A percentile compares a stretch with the other conserved stretches of the same genome.
Conservation (phyloP, 1,140 invertebrate species). For the Scaptodrosophila lebanonensis region DNA sequence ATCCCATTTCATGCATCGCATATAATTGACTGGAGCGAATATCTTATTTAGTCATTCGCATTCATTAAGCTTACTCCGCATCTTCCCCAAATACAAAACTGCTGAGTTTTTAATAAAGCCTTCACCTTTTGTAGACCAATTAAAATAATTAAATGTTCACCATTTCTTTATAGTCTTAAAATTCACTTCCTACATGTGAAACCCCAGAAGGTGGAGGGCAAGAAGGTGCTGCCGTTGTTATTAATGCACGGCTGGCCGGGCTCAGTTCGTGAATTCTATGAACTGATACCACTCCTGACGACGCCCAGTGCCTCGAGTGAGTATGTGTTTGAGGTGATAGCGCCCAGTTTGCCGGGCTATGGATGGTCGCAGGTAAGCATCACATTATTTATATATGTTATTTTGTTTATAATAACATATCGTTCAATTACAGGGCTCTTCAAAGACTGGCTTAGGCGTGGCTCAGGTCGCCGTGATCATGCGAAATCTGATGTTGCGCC, state of each 20-base stretch:
- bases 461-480: conserved; percentile 85
- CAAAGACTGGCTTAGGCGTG: conserved; percentile 81
- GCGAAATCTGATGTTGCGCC: conserved; percentile 88
- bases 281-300: conserved; percentile 85
- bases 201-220: conserved; percentile 64
- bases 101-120: no score
- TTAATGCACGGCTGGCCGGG: conserved; percentile 95
- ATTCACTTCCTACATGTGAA: conserved; percentile 86
- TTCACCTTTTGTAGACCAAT: conserved; percentile 4
- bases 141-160: background rate
- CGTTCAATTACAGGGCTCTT: conserved; percentile 77
- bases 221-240: conserved; percentile 84
- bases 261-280: conserved; percentile 90
- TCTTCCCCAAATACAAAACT: no score
- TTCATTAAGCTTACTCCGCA: no score
- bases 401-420: background rate
- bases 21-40: no score
- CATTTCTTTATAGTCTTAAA: conserved; percentile 79
- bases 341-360: conserved; percentile 90
- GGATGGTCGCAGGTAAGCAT: conserved; percentile 86
- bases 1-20: no score
- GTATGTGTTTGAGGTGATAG: conserved; percentile 88
- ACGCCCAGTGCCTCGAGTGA: conserved; percentile 79
- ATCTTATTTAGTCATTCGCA: no score
- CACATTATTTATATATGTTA: background rate